These are phyloP conservation scores for Tenthredo livida DNA, from an alignment of 2,888 invertebrate genomes.

Conservation along the genomic window DNA sequence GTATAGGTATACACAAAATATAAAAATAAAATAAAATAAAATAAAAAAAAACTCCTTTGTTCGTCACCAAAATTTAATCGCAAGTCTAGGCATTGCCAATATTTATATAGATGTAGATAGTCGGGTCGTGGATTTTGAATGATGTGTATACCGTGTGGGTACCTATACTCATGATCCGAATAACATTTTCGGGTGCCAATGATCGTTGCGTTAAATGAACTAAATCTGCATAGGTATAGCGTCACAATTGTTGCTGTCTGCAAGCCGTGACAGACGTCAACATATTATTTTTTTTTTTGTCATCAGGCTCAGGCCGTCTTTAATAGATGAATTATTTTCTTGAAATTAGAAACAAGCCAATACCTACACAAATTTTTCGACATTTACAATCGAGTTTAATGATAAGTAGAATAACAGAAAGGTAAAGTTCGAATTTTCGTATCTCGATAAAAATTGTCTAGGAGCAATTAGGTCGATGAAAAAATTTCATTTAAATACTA, in stretches of 20 bases:
- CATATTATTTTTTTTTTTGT: not conserved
- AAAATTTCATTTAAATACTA: not conserved
- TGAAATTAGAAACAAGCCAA: not conserved
- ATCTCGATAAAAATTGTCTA: not conserved
- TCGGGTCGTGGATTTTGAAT: not conserved
- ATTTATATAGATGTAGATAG: not conserved
- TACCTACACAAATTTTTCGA: too few species aligned
- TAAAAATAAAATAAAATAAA: not conserved
- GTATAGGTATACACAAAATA: not conserved
- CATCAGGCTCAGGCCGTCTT: not conserved
- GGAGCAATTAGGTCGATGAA: not conserved
- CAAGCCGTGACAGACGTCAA: not conserved
- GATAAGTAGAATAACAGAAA: not conserved
- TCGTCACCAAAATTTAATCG: not conserved
- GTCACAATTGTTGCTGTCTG: constrained; percentile 32
- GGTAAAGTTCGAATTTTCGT: not conserved
- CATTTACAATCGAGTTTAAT: not conserved
- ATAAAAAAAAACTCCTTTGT: not conserved
- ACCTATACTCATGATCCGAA: not conserved
- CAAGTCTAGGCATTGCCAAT: constrained; percentile 16
- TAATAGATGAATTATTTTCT: not conserved
- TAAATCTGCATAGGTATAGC: not conserved
- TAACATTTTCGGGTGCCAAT: constrained; percentile 29
- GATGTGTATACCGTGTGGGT: not conserved
- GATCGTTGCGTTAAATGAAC: constrained; percentile 28